Base-by-base conservation (phyloP, 2,797 vertebrate species). In the Neosilurus mollespiculum region DNA sequence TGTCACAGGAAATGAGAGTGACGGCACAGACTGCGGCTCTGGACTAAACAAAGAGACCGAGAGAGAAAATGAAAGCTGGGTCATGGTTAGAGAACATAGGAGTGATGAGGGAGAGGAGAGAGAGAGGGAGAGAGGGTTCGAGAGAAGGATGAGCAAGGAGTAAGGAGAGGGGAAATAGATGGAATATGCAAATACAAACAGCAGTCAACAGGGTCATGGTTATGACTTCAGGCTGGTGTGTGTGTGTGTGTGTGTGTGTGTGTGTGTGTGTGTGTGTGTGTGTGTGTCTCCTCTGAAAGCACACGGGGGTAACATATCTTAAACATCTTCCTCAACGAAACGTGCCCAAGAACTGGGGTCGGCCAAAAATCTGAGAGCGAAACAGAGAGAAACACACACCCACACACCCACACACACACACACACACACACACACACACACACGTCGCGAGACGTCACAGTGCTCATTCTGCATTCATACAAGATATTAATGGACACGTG, bases 111-210 rank as follows among this genome's bases (percentile, higher is more conserved):
- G 43, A 80, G 30, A 76, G 56, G 24, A 75, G 73, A 34, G 20
- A 70, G 54, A 37, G 58, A 34, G 75, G 73, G 34, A 69, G 20
- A 69, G 37, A 79, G 75, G 51, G 8, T 37, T 14, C 59, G 34
- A 78, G 62, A 24, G 24, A 43, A 26, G 59, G 11, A 16, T 5
- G 64, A 81, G 78, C 83, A 15, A 83, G 77, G 81, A 78, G 70
- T 22, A 66, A 54, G 77, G 64, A 66, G 62, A 65, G 53, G 20
- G 59, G 65, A 66, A 84, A 84, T 58, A 76, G 65, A 67, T 81
- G 30, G 67, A 85, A 85, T 79, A 83, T 83, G 80, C 83, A 87
- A 84, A 87, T 76, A 58, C 80, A 83, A 87, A 86, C 66, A 82
- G 80, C 49, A 69, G 69, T 62, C 71, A 83, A 30, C 34, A 84